Conservation (phyloP, 2,113 vertebrate genomes). For the Philantomba maxwellii region DNA sequence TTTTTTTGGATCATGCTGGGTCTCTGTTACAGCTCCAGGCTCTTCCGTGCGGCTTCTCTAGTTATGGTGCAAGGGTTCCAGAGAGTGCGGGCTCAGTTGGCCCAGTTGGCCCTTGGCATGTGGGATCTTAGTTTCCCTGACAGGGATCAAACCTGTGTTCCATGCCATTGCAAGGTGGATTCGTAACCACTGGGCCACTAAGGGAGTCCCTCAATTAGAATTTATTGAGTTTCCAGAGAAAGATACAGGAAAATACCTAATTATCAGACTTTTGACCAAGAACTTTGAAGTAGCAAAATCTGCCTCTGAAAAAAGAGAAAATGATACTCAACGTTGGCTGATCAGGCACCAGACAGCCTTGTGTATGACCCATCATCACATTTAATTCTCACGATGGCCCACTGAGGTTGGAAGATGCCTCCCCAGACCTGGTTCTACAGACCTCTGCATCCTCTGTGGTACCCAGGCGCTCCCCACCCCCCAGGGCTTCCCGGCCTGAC, state of each 20-base stretch:
- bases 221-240: neutral
- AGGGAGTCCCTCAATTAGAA: neutral
- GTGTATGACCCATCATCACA: neutral
- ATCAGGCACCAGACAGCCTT: no score
- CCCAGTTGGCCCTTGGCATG: neutral
- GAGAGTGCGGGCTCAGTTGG: neutral
- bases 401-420: neutral
- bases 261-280: neutral
- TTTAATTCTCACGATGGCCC: neutral
- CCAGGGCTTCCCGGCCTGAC: neutral
- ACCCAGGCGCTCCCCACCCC: no score
- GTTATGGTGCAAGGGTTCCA: neutral
- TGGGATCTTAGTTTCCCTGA: neutral
- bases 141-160: neutral
- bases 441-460: neutral
- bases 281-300: neutral
- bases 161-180: neutral
- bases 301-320: neutral
- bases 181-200: neutral
- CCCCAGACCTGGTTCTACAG: neutral
- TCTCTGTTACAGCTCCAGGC: neutral
- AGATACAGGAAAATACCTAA: neutral
- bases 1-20: accelerated
- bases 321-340: neutral
- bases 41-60: neutral